A percentile compares a stretch with the other conserved stretches of the same genome.
These are phyloP conservation scores for Aphelenchoides besseyi DNA, from an alignment of 1,140 invertebrate genomes.

Conservation along the genomic window DNA sequence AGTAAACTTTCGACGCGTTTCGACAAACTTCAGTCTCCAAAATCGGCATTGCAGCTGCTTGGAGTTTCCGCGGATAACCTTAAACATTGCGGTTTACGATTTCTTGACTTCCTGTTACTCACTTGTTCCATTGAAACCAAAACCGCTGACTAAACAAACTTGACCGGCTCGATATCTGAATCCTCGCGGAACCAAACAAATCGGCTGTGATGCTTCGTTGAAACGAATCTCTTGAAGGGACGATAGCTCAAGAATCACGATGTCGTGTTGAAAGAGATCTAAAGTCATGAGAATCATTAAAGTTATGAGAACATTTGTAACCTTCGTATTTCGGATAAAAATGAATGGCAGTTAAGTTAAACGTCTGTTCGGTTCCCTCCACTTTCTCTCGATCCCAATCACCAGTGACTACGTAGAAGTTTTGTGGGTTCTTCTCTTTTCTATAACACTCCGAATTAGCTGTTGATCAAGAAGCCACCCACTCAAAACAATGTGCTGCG, in stretches of 20 bases:
- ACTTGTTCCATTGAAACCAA: slow-evolving; percentile 30
- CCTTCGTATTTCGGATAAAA: slow-evolving; percentile 34
- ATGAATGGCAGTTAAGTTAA: slow-evolving; percentile 28
- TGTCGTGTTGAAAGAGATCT: slow-evolving; percentile 37
- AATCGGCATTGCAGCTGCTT: slow-evolving; percentile 31
- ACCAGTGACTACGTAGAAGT: slow-evolving; percentile 24
- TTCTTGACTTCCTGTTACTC: no score
- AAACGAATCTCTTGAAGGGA: slow-evolving; percentile 7
- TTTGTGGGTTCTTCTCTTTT: slow-evolving; percentile 9
- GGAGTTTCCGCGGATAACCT: slow-evolving; percentile 18
- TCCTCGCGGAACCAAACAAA: slow-evolving; percentile 28
- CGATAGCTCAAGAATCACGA: slow-evolving; percentile 26
- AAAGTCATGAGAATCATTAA: background rate
- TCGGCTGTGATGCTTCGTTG: slow-evolving; percentile 24
- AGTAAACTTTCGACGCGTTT: slow-evolving; percentile 30
- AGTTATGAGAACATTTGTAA: background rate
- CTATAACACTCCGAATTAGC: background rate
- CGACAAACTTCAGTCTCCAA: slow-evolving; percentile 21
- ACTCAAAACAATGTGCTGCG: slow-evolving; percentile 38
- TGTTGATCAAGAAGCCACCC: background rate
- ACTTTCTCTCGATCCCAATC: slow-evolving; percentile 28
- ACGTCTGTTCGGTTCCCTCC: slow-evolving; percentile 26
- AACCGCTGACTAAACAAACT: slow-evolving; percentile 34
- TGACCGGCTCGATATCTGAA: slow-evolving; percentile 22
- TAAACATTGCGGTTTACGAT: no score